Evolutionary conservation across 2,797 vertebrate genomes (phyloP).

Genomic region (Neosilurus mollespiculum): DNA sequence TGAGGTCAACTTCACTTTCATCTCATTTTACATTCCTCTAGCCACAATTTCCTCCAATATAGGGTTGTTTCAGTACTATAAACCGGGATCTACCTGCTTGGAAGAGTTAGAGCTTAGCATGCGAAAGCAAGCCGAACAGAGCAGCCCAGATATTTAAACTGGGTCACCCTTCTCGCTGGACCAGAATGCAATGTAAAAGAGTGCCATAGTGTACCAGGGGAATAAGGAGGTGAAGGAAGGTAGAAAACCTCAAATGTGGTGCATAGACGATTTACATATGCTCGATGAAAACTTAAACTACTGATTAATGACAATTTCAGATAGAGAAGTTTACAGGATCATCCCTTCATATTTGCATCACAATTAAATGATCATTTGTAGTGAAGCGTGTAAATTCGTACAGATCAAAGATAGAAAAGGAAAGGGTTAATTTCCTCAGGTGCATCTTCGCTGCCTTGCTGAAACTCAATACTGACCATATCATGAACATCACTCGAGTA

Average conservation of each 20-base stretch:
- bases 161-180: slow-evolving; percentile 23
- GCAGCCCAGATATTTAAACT: slow-evolving; percentile 32
- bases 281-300: not conserved
- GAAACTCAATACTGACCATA: slow-evolving; percentile 44
- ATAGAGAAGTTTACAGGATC: slow-evolving; percentile 21
- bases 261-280: not conserved
- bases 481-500: slow-evolving; percentile 26
- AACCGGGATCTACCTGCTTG: not conserved
- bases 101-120: not conserved
- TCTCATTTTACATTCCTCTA: not conserved
- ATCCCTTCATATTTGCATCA: slow-evolving; percentile 39
- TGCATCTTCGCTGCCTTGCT: slow-evolving; percentile 6
- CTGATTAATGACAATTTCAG: not conserved
- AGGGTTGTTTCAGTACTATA: not conserved
- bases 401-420: not conserved
- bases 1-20: slow-evolving; percentile 6
- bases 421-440: slow-evolving; percentile 27
- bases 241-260: not conserved
- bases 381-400: not conserved
- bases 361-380: too few species aligned
- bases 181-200: slow-evolving; percentile 28
- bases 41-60: not conserved
- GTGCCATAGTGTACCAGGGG: slow-evolving; percentile 20
- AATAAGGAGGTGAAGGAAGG: not conserved
- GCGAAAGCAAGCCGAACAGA: not conserved